phyloP scores from a whole-genome alignment of 2,797 vertebrate species.

The Steatocranus sp. region DNA sequence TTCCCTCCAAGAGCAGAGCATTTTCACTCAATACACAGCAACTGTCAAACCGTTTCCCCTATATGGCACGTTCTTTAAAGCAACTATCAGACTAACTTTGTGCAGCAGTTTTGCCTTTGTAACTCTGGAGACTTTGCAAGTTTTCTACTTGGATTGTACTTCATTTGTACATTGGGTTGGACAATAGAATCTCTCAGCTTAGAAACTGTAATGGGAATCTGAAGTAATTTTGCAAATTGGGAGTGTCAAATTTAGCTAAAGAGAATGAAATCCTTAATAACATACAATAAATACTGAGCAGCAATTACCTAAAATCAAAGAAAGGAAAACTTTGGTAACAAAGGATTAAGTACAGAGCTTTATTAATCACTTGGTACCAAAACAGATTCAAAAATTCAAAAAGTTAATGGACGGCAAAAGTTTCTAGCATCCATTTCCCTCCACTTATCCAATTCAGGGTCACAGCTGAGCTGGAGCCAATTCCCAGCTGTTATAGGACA shows the following conservation, averaged over 20 bases:
- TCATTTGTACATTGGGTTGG: not conserved
- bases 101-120: not conserved
- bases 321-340: not conserved
- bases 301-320: not conserved
- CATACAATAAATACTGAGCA: not conserved
- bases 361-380: not conserved
- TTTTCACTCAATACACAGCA: not conserved
- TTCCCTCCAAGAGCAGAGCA: not conserved
- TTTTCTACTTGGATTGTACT: accelerated
- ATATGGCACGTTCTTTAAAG: not conserved
- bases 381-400: not conserved
- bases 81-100: not conserved
- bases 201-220: not conserved
- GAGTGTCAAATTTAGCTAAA: not conserved
- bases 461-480: not conserved
- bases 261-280: not conserved
- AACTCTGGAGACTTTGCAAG: not conserved
- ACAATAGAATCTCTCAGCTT: not conserved
- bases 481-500: not conserved
- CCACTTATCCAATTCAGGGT: not conserved
- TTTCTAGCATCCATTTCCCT: not conserved
- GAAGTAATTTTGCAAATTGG: not conserved
- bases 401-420: accelerated
- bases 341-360: not conserved
- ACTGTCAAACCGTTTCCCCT: not conserved